These are phyloP conservation scores for Pangasius macronema DNA, from an alignment of 2,797 vertebrate species.

Conservation along the genomic window DNA sequence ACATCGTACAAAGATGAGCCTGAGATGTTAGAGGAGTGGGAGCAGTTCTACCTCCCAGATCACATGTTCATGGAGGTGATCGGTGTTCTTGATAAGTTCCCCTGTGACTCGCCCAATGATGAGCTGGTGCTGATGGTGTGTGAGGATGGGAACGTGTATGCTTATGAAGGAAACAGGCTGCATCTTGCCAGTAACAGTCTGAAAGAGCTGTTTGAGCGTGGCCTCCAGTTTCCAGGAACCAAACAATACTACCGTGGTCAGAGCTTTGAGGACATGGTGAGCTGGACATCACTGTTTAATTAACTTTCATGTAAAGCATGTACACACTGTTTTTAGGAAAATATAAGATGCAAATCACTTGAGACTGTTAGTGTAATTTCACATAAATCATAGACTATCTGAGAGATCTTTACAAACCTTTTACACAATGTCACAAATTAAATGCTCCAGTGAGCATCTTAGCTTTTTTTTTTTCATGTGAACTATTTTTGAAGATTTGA, in stretches of 20 bases:
- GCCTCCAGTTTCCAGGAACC: constrained; percentile 7
- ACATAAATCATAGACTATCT: no score
- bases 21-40: constrained; percentile 10
- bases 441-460: no score
- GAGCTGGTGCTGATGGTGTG: constrained; percentile 27
- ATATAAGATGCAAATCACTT: no score
- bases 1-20: background rate
- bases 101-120: background rate
- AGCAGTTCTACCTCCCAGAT: constrained; percentile 26
- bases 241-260: constrained; percentile 9
- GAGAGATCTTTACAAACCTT: no score
- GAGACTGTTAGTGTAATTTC: no score
- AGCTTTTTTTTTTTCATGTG: no score
- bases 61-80: constrained; percentile 18
- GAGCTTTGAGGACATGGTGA: constrained; percentile 29
- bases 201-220: background rate
- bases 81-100: background rate
- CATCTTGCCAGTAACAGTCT: background rate
- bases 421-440: no score
- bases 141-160: constrained; percentile 14
- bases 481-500: no score
- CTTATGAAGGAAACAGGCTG: background rate
- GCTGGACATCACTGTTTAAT: background rate
- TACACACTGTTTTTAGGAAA: no score
- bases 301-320: no score